Evolutionary conservation across 2,888 invertebrate genomes (phyloP).

Genomic region (Ophion costatus): DNA sequence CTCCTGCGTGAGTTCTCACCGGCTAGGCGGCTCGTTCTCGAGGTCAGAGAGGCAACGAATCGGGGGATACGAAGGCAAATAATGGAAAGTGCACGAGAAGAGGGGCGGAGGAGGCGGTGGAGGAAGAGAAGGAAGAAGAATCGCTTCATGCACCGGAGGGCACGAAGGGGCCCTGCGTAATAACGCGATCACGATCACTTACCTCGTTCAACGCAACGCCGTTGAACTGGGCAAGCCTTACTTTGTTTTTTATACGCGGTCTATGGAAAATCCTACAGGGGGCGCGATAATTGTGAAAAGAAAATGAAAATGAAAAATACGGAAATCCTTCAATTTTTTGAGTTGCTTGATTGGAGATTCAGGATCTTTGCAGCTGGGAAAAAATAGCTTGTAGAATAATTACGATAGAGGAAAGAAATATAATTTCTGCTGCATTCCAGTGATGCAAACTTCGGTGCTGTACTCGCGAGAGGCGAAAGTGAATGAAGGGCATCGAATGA

Average conservation of each 20-base stretch:
- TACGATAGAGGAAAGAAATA: neutral
- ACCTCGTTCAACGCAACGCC: neutral
- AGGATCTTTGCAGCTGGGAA: too few relatives aligned
- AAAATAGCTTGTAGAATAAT: too few relatives aligned
- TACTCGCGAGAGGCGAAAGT: neutral
- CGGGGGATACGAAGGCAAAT: conserved; percentile 19
- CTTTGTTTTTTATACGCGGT: neutral
- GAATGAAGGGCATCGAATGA: neutral
- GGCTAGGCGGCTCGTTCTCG: conserved; percentile 53
- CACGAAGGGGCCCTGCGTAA: conserved; percentile 76
- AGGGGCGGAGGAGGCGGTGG: neutral
- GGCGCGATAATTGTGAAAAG: neutral
- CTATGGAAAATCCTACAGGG: neutral
- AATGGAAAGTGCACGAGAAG: neutral
- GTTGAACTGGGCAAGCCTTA: too few relatives aligned
- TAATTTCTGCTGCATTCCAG: neutral
- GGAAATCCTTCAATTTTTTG: too few relatives aligned
- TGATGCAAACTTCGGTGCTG: neutral
- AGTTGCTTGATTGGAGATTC: too few relatives aligned
- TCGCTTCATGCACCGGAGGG: conserved; percentile 78
- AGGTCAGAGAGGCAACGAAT: conserved; percentile 61
- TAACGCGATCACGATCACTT: conserved; percentile 76
- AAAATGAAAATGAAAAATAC: neutral
- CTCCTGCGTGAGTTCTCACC: conserved; percentile 30
- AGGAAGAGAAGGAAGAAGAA: conserved; percentile 44